These are phyloP conservation scores for Xylocampa areola DNA, from an alignment of 2,888 invertebrate genomes.

Conservation along the genomic window DNA sequence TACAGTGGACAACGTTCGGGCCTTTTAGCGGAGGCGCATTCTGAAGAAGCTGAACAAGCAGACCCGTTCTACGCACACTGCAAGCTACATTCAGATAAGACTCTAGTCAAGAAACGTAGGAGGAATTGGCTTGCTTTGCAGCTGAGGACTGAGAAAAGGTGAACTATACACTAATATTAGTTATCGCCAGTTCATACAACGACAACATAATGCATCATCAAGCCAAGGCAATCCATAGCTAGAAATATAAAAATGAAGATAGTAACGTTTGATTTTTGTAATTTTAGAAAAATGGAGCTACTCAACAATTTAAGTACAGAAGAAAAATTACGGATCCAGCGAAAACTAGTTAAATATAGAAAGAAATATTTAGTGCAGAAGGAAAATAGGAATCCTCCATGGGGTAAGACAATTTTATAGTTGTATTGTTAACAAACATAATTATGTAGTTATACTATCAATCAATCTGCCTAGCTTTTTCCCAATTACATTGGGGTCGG, in stretches of 20 bases:
- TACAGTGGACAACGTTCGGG: constrained; percentile 97
- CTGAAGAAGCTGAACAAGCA: constrained; percentile 96
- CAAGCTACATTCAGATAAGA: constrained; percentile 97
- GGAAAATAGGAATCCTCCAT: constrained; percentile 93
- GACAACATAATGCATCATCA: too few species aligned
- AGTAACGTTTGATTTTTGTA: background rate
- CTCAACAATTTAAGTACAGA: constrained; percentile 91
- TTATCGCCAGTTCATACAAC: too few species aligned
- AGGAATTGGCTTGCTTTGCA: constrained; percentile 96
- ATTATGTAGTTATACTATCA: too few species aligned
- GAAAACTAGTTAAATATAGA: constrained; percentile 95
- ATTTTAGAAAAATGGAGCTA: constrained; percentile 87
- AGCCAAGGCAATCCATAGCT: too few species aligned
- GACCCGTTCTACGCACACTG: constrained; percentile 99
- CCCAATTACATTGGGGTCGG: too few species aligned
- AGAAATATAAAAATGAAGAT: too few species aligned
- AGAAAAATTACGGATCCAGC: constrained; percentile 93
- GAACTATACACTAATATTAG: too few species aligned
- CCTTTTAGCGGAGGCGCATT: constrained; percentile 96
- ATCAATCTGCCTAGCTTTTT: too few species aligned
- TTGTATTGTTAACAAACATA: too few species aligned
- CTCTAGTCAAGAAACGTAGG: constrained; percentile 93
- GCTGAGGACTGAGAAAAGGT: constrained; percentile 93
- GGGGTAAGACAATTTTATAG: constrained; percentile 91
- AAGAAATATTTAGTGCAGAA: constrained; percentile 95